A percentile compares a stretch with the other conserved stretches of the same genome.
Conservation (phyloP, 2,113 vertebrate genomes). For the Oreochromis tanganicae region DNA sequence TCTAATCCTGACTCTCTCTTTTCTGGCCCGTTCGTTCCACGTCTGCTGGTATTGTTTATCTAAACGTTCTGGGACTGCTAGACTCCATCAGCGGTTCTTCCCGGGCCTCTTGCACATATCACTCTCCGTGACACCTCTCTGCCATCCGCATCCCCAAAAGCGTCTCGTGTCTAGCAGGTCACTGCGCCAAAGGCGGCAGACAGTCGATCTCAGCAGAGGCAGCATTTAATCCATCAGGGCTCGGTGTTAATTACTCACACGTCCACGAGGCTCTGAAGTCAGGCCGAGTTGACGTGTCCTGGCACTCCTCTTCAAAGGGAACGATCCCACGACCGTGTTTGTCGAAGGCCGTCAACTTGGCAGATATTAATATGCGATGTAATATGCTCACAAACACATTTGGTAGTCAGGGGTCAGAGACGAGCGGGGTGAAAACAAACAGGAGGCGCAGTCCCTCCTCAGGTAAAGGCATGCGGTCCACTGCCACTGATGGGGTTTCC, state of each 20-base stretch:
- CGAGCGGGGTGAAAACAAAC: slow-evolving; percentile 7
- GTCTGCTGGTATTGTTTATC: neutral
- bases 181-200: slow-evolving; percentile 16
- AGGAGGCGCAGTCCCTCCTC: neutral
- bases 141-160: neutral
- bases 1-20: neutral
- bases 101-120: neutral
- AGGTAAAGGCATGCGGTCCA: slow-evolving; percentile 25
- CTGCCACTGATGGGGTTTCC: slow-evolving; percentile 51
- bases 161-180: slow-evolving; percentile 6
- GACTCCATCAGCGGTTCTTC: neutral
- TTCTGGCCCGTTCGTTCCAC: neutral
- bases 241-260: slow-evolving; percentile 56
- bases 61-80: neutral
- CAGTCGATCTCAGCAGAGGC: slow-evolving; percentile 31
- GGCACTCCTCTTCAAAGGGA: neutral
- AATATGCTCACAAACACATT: neutral
- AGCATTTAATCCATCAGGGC: slow-evolving; percentile 48
- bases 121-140: neutral
- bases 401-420: neutral
- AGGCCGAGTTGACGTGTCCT: neutral
- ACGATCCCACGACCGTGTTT: neutral
- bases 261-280: slow-evolving; percentile 14
- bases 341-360: neutral
- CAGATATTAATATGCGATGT: neutral